A percentile compares a stretch with the other conserved stretches of the same genome.
Conservation (phyloP, 2,888 invertebrate genomes). For the Caenorhabditis angaria region DNA sequence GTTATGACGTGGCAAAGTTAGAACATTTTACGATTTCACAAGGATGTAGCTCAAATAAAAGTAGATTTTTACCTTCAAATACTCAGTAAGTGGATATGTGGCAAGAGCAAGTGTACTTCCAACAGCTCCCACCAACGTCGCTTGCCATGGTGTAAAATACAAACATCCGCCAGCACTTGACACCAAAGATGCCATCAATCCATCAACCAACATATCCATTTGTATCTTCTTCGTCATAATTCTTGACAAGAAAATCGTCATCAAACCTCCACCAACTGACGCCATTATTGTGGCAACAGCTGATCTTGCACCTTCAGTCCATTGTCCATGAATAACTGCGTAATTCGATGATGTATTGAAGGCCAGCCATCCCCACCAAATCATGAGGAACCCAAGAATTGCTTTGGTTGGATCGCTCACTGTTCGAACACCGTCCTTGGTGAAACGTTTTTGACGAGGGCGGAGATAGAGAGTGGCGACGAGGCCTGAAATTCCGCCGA, state of each 20-base stretch:
- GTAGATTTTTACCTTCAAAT: constrained; percentile 53
- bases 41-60: too few species aligned
- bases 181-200: constrained; percentile 65
- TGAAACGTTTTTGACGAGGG: constrained; percentile 60
- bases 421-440: constrained; percentile 52
- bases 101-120: constrained; percentile 62
- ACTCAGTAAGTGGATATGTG: constrained; percentile 62
- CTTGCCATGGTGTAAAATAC: constrained; percentile 63
- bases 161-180: constrained; percentile 65
- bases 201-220: constrained; percentile 68
- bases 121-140: constrained; percentile 62
- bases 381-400: constrained; percentile 66
- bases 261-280: constrained; percentile 45
- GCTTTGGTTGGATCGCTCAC: constrained; percentile 67
- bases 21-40: too few species aligned
- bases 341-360: constrained; percentile 68
- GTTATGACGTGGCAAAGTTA: too few species aligned
- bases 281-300: constrained; percentile 63
- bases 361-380: constrained; percentile 69
- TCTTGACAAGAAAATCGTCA: constrained; percentile 29
- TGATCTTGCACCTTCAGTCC: constrained; percentile 66
- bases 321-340: constrained; percentile 60
- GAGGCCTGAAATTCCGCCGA: constrained; percentile 65
- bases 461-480: constrained; percentile 64
- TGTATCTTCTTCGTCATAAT: constrained; percentile 54